Base-by-base conservation (phyloP, 1,140 invertebrate species). In the Drosophila quadrilineata region DNA sequence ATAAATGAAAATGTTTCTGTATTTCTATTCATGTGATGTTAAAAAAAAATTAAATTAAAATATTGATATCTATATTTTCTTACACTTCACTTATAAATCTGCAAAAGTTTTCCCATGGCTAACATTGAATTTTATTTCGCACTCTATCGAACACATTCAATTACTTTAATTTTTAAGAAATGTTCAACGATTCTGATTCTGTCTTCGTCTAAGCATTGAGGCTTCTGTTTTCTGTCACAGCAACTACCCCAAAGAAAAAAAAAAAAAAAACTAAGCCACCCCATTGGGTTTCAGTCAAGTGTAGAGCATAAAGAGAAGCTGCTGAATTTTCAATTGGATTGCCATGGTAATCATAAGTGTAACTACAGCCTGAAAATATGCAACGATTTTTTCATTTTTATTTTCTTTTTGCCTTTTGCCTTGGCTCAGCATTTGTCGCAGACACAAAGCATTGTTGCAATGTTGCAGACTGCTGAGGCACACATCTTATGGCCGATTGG, bases 191-290 rank as follows among this genome's bases (percentile, higher is more conserved):
- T 54, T 31, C n/a, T n/a, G n/a, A n/a, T n/a, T 54, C 19, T 17
- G 3, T n/a, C 5, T 2, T 4, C 9, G 22, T 21, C 19, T 22
- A 12, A n/a, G 10, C 14, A 22, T 19, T 21, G n/a, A 21, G 38
- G 38, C 38, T 43, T 43, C 40, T 52, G 22, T 36, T 35, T 40
- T 53, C 31, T 6, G 9, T 21, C 16, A 1, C 22, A 35, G n/a
- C 49, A 28, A 41, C 26, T 49, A 41, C 3, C 5, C 10, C 17
- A 12, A 53, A n/a, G n/a, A n/a, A n/a, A n/a, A n/a, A n/a, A n/a
- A n/a, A n/a, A n/a, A n/a, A n/a, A n/a, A n/a, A 21, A 52, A 59
- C 58, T 46, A 62, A 63, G 24, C 59, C 59, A 63, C 50, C 59
- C 59, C 14, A 28, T 56, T 21, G 2, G 26, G 29, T 56, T 63